Percentiles rank a stretch among this genome's conserved stretches.
Conservation (phyloP, 1,140 invertebrate species). For the Nephila pilipes region DNA sequence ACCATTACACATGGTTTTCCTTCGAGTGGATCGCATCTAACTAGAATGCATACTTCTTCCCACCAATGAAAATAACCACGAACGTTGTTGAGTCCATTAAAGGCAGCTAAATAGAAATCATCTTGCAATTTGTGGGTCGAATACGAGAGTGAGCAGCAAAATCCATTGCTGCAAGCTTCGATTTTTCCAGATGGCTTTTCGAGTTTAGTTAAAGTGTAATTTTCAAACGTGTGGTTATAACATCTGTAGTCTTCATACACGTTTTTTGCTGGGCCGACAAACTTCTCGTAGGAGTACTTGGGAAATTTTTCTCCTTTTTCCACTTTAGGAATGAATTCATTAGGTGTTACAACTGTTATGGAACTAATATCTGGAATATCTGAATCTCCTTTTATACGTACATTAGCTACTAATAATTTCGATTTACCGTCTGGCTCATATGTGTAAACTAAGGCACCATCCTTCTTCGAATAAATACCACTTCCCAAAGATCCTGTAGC, state of each 20-base stretch:
- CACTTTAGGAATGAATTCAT: background rate
- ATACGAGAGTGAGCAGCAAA: constrained; percentile 75
- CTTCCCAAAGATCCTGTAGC: constrained; percentile 74
- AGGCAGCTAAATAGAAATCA: constrained; percentile 65
- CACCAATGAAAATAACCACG: constrained; percentile 58
- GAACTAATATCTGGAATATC: background rate
- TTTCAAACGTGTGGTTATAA: background rate
- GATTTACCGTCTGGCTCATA: constrained; percentile 60
- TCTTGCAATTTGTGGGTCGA: constrained; percentile 5
- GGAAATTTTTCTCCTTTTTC: constrained; percentile 59
- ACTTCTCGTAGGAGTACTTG: constrained; percentile 22
- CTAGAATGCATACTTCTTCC: constrained; percentile 76
- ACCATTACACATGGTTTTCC: constrained; percentile 3
- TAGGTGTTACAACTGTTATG: background rate
- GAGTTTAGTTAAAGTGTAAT: constrained; percentile 57
- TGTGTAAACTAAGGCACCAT: constrained; percentile 52
- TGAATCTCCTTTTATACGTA: background rate
- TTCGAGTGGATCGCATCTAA: constrained; percentile 62
- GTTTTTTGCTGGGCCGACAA: constrained; percentile 24
- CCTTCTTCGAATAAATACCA: constrained; percentile 75
- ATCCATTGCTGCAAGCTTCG: constrained; percentile 64
- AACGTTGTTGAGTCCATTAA: constrained; percentile 48
- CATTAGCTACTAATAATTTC: constrained; percentile 61
- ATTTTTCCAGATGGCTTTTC: constrained; percentile 2
- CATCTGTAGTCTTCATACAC: constrained; percentile 29